Percentiles rank a stretch among this genome's conserved stretches.
Conservation (phyloP, 2,888 invertebrate species). For the Idaea dimidiata region DNA sequence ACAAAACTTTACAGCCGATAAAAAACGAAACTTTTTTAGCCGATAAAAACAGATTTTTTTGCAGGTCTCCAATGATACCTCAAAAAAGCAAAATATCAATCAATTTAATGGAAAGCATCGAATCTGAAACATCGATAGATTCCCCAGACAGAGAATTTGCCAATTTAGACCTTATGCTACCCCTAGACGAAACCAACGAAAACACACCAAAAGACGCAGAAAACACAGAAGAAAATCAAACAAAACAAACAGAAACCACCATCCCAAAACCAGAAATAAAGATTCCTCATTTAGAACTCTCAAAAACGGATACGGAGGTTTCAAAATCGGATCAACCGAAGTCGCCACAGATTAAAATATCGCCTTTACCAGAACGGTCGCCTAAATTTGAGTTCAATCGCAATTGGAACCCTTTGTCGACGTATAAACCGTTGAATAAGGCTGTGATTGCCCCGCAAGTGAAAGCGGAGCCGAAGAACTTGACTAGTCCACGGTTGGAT, state of each 20-base stretch:
- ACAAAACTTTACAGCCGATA: too few relatives aligned
- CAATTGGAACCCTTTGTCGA: conserved; percentile 63
- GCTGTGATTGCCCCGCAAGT: conserved; percentile 46
- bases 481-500: conserved; percentile 65
- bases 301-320: conserved; percentile 62
- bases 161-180: conserved; percentile 62
- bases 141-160: conserved; percentile 74
- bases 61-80: conserved; percentile 76
- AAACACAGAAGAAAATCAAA: conserved; percentile 54
- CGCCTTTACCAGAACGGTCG: conserved; percentile 41
- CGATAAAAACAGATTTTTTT: conserved; percentile 13
- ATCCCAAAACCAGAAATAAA: conserved; percentile 62
- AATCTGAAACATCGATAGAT: conserved; percentile 76
- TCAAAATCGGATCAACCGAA: conserved; percentile 50
- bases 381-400: conserved; percentile 52
- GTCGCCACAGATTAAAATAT: conserved; percentile 56
- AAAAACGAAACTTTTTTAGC: too few relatives aligned
- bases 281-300: conserved; percentile 65
- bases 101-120: conserved; percentile 77
- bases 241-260: conserved; percentile 37
- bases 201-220: conserved; percentile 47
- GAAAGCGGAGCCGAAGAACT: conserved; percentile 58
- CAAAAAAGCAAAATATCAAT: conserved; percentile 75
- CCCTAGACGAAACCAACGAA: conserved; percentile 61
- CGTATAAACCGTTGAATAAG: conserved; percentile 61